Base-by-base conservation (phyloP, 2,797 vertebrate species). In the Acipenser oxyrinchus region DNA sequence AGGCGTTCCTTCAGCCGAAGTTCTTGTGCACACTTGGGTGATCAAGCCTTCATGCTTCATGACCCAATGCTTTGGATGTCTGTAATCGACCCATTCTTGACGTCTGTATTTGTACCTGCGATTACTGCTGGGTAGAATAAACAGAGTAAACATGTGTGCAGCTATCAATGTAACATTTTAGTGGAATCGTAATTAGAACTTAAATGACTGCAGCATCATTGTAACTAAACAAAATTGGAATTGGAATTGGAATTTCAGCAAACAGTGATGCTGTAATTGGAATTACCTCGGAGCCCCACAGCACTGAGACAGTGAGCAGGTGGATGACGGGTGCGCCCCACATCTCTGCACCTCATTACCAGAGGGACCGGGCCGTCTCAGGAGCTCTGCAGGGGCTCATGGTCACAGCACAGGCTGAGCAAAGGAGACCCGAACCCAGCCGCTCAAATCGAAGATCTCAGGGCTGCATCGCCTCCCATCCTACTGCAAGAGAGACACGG, bases 311-410 rank as follows among this genome's bases (percentile, higher is more conserved):
- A 66, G 73, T 67, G 76, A 83, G 67, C 66, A 81, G 12, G 71
- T 75, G 37, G 65, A 77, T 62, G 18, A 61, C 58, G 23, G 61
- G 49, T 59, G 68, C 66, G 63, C 66, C 64, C 76, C 79, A 81
- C 82, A 85, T 85, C 70, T 67, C 76, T 79, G 10, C 70, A 69
- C 65, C 58, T 67, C 58, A 51, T 64, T 69, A 69, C 62, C 49
- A 53, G 59, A 48, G 1, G 49, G 66, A 61, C 8, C 49, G 61
- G 50, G 67, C 68, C 74, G 78, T 77, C 67, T 75, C 71, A 76
- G 49, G 55, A 68, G 71, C 70, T 51, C 57, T 51, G 61, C 59
- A 65, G 64, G 12, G 48, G 60, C 68, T 70, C 62, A 60, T 49
- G 48, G 64, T 23, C 67, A 59, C 64, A 18, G 8, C 65, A 49